Evolutionary conservation across 2,797 vertebrate species (phyloP).

Genomic region (Microchirus variegatus): DNA sequence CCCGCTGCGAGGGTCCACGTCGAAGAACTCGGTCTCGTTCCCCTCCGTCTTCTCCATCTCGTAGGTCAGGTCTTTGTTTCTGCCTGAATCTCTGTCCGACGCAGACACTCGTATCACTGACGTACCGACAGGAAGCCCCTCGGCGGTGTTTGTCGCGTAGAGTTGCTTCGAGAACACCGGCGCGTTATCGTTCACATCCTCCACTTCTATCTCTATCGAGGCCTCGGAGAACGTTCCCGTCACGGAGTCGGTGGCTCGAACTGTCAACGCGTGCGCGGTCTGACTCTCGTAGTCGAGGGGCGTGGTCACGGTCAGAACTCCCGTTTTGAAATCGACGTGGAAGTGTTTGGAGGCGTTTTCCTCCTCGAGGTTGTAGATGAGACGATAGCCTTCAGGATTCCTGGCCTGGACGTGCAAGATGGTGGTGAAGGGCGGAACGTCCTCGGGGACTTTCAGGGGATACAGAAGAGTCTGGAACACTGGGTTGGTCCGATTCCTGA

Average conservation of each 20-base stretch:
- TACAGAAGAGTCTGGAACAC: slow-evolving; percentile 94
- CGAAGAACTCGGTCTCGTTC: slow-evolving; percentile 87
- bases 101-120: slow-evolving; percentile 87
- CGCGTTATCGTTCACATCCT: slow-evolving; percentile 93
- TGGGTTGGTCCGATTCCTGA: slow-evolving; percentile 94
- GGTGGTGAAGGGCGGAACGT: slow-evolving; percentile 89
- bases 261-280: slow-evolving; percentile 84
- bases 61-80: slow-evolving; percentile 88
- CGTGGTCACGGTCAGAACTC: slow-evolving; percentile 88
- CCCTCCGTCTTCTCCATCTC: slow-evolving; percentile 78
- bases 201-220: slow-evolving; percentile 90
- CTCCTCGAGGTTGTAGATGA: slow-evolving; percentile 94
- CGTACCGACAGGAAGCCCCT: slow-evolving; percentile 86
- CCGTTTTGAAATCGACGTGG: slow-evolving; percentile 94
- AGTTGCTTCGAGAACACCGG: slow-evolving; percentile 86
- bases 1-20: slow-evolving; percentile 85
- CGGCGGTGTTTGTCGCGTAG: slow-evolving; percentile 80
- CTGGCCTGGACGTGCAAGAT: slow-evolving; percentile 95
- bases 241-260: slow-evolving; percentile 93
- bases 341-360: slow-evolving; percentile 88
- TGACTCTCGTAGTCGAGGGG: slow-evolving; percentile 91
- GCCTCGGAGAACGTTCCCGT: slow-evolving; percentile 92
- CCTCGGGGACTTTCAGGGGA: slow-evolving; percentile 91
- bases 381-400: slow-evolving; percentile 93
- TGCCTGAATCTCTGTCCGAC: slow-evolving; percentile 88